phyloP scores from a whole-genome alignment of 2,888 invertebrate species.

The Chloroclysta siterata region DNA sequence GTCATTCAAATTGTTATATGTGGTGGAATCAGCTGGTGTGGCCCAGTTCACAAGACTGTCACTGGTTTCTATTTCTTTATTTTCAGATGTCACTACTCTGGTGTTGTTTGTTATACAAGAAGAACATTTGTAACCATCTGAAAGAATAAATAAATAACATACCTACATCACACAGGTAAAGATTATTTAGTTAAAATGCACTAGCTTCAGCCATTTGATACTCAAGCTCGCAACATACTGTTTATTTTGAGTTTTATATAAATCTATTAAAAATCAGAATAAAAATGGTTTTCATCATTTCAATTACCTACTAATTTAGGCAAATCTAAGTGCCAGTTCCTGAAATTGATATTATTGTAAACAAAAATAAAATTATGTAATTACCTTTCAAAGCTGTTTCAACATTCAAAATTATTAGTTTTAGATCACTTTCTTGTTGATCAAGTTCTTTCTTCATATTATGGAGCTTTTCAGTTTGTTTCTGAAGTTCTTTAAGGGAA shows the following conservation, averaged over 20 bases:
- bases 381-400: slow-evolving; percentile 68
- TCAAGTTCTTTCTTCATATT: slow-evolving; percentile 86
- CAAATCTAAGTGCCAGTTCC: no score
- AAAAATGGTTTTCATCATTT: no score
- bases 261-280: no score
- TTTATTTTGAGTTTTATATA: no score
- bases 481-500: slow-evolving; percentile 87
- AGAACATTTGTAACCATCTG: slow-evolving; percentile 78
- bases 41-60: slow-evolving; percentile 78
- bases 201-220: neutral
- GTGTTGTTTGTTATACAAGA: slow-evolving; percentile 65
- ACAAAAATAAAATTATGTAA: neutral
- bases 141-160: slow-evolving; percentile 41
- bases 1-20: slow-evolving; percentile 68
- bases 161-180: neutral
- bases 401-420: slow-evolving; percentile 70
- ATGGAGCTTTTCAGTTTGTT: slow-evolving; percentile 86
- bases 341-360: no score
- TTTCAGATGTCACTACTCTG: slow-evolving; percentile 64
- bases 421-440: slow-evolving; percentile 87
- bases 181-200: neutral
- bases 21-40: slow-evolving; percentile 75
- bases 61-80: slow-evolving; percentile 80
- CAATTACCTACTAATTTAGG: no score
- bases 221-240: no score